Conservation (phyloP, 2,797 vertebrate genomes). For the Iguana delicatissima region DNA sequence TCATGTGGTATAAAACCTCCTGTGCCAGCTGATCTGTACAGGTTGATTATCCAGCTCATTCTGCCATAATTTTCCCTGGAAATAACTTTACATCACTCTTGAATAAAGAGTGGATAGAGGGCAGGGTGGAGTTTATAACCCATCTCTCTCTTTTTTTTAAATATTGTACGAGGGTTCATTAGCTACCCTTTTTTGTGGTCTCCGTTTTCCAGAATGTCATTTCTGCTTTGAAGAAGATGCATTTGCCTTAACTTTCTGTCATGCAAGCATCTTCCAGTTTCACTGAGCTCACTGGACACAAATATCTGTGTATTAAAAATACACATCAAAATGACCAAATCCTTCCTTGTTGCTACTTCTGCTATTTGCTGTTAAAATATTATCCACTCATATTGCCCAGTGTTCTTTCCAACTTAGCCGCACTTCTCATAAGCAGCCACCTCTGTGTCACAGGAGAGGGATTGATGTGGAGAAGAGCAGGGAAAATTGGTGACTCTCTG, state of each 20-base stretch:
- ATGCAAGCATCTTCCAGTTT: slow-evolving; percentile 37
- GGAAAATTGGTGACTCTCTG: neutral
- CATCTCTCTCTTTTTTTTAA: slow-evolving; percentile 22
- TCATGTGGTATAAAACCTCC: slow-evolving; percentile 74
- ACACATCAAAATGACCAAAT: neutral
- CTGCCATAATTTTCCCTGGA: slow-evolving; percentile 66
- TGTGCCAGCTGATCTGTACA: slow-evolving; percentile 74
- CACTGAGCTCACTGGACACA: slow-evolving; percentile 52
- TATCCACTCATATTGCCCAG: slow-evolving; percentile 39
- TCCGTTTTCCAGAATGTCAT: slow-evolving; percentile 61
- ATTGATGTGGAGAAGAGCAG: fast-evolving
- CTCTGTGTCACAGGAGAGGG: slow-evolving; percentile 21
- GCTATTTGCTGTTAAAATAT: neutral
- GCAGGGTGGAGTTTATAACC: neutral
- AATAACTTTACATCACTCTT: slow-evolving; percentile 60
- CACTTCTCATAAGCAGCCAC: neutral
- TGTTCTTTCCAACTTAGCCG: neutral
- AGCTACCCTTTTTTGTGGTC: slow-evolving; percentile 54
- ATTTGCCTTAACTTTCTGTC: slow-evolving; percentile 47
- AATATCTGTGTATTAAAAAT: slow-evolving; percentile 47
- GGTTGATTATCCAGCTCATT: slow-evolving; percentile 63
- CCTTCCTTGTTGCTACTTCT: slow-evolving; percentile 42
- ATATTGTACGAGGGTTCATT: slow-evolving; percentile 40
- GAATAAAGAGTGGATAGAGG: neutral
- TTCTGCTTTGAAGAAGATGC: slow-evolving; percentile 48